phyloP scores from a whole-genome alignment of 2,888 invertebrate species.

The Seladonia tumulorum region DNA sequence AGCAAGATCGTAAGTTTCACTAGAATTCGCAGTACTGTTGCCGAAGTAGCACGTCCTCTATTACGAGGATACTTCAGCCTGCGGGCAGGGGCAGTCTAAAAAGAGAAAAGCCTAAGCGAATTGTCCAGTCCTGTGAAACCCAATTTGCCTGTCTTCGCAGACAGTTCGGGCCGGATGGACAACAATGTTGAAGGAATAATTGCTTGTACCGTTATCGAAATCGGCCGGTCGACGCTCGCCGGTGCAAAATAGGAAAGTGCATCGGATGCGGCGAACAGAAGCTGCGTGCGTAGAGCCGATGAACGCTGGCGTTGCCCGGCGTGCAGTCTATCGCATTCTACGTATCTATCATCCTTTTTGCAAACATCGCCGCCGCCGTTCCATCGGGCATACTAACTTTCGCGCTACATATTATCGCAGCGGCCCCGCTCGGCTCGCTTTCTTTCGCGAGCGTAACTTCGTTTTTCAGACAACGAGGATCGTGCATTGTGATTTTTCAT shows the following conservation, averaged over 20 bases:
- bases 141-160: constrained; percentile 28
- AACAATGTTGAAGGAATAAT: constrained; percentile 33
- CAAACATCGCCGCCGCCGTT: constrained; percentile 59
- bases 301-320: constrained; percentile 57
- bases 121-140: background rate
- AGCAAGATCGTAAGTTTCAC: background rate
- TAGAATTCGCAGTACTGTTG: background rate
- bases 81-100: background rate
- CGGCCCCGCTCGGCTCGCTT: constrained; percentile 15
- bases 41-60: background rate
- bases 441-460: constrained; percentile 15
- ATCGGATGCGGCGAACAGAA: constrained; percentile 60
- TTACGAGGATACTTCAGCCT: background rate
- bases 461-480: background rate
- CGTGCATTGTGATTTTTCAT: constrained; percentile 28
- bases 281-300: constrained; percentile 55
- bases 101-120: constrained; percentile 2
- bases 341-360: constrained; percentile 58
- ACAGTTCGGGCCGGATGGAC: background rate
- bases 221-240: constrained; percentile 27
- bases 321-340: constrained; percentile 40
- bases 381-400: constrained; percentile 66
- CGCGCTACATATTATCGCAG: constrained; percentile 53
- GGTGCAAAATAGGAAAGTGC: constrained; percentile 58
- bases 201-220: constrained; percentile 58